These are phyloP conservation scores for Lethenteron camtschaticum DNA, from an alignment of 2,113 vertebrate species.

Conservation along the genomic window DNA sequence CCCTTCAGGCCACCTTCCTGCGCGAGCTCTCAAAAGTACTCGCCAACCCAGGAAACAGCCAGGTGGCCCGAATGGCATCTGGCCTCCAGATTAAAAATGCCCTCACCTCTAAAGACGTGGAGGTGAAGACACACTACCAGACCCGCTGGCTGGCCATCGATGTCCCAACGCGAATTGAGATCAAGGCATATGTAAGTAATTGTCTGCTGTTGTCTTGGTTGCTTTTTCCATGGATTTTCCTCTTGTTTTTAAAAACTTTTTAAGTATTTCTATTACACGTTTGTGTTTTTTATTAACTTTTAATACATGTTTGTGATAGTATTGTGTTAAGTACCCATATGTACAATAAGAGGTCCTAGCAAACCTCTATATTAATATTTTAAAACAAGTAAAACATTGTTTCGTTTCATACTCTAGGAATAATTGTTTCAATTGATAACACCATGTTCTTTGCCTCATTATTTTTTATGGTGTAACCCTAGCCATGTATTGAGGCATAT, in stretches of 20 bases:
- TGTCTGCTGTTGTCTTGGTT: not conserved
- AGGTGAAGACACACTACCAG: slow-evolving; percentile 78
- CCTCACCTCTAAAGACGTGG: slow-evolving; percentile 82
- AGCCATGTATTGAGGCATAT: too few species aligned
- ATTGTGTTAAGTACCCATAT: too few species aligned
- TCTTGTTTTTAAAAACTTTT: not conserved
- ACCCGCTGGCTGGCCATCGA: slow-evolving; percentile 94
- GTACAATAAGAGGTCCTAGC: too few species aligned
- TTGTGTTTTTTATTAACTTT: too few species aligned
- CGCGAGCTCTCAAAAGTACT: slow-evolving; percentile 89
- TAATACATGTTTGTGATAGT: too few species aligned
- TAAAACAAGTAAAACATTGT: too few species aligned
- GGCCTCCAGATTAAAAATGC: slow-evolving; percentile 97
- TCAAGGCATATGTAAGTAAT: slow-evolving; percentile 74
- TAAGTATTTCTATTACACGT: too few species aligned
- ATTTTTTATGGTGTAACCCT: too few species aligned
- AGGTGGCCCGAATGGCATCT: slow-evolving; percentile 78
- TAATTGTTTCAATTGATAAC: too few species aligned
- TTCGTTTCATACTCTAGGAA: too few species aligned
- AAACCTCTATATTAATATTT: too few species aligned
- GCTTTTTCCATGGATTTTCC: not conserved
- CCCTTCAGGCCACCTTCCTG: slow-evolving; percentile 61
- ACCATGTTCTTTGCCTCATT: too few species aligned
- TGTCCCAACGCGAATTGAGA: slow-evolving; percentile 57
- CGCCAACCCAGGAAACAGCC: slow-evolving; percentile 89